Percentiles rank a stretch among this genome's conserved stretches.
phyloP scores from a whole-genome alignment of 1,140 invertebrate genomes.

The Bombus difficillimus region DNA sequence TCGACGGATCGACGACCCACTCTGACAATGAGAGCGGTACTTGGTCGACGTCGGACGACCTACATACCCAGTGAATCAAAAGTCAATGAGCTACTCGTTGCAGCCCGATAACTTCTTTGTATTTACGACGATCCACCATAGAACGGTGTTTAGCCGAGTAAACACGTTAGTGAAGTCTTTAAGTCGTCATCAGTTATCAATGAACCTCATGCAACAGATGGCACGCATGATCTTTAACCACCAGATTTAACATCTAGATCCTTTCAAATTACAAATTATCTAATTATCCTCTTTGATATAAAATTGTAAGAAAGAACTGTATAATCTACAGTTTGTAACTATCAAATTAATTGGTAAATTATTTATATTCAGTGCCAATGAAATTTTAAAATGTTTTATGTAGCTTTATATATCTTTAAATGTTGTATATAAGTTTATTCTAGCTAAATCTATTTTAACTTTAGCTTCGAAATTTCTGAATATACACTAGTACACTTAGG shows the following conservation, averaged over 20 bases:
- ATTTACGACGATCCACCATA: slow-evolving; percentile 27
- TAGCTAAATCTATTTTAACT: no score
- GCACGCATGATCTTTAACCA: slow-evolving; percentile 6
- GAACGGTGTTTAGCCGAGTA: background rate
- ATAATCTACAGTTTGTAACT: no score
- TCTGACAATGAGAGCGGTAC: slow-evolving; percentile 62
- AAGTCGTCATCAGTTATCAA: background rate
- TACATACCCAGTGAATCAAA: slow-evolving; percentile 71
- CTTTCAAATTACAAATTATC: background rate
- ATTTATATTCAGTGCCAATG: background rate
- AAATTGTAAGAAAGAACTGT: background rate
- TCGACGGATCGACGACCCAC: slow-evolving; percentile 57
- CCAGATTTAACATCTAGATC: background rate
- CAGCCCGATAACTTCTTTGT: slow-evolving; percentile 27
- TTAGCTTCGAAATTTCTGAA: no score
- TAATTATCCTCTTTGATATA: background rate
- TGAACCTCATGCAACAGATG: background rate
- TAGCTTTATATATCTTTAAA: no score
- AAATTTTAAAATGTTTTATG: no score
- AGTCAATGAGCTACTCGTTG: slow-evolving; percentile 56
- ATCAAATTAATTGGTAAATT: background rate
- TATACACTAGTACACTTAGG: no score
- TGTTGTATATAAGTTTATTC: no score
- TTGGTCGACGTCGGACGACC: slow-evolving; percentile 53
- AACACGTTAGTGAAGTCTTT: background rate